These are phyloP conservation scores for Proisotoma minuta DNA, from an alignment of 2,888 invertebrate species.

Conservation along the genomic window DNA sequence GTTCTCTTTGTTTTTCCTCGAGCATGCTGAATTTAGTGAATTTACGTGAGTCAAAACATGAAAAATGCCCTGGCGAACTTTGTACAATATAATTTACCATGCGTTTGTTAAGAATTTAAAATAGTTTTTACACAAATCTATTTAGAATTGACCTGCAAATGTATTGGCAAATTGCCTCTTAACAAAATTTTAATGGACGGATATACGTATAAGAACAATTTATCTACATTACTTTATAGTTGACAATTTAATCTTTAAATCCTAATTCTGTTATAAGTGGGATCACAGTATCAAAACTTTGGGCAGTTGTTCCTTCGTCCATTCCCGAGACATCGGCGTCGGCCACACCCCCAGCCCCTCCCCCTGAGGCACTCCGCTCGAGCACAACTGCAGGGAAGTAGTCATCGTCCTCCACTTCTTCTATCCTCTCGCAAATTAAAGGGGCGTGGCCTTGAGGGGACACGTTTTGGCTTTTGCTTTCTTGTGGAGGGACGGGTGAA, in stretches of 20 bases:
- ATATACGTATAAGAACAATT: too few species aligned
- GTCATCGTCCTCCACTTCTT: conserved; percentile 23
- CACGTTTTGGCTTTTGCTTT: conserved; percentile 8
- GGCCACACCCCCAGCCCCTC: conserved; percentile 15
- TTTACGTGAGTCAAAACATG: too few species aligned
- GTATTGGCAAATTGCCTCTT: too few species aligned
- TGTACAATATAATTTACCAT: too few species aligned
- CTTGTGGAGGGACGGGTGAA: not conserved
- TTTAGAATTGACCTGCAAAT: too few species aligned
- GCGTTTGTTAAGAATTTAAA: too few species aligned
- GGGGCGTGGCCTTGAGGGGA: not conserved
- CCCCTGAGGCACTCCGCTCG: conserved; percentile 3
- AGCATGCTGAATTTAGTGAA: too few species aligned
- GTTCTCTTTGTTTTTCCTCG: too few species aligned
- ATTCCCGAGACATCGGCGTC: conserved; percentile 13
- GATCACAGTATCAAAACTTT: conserved; percentile 36
- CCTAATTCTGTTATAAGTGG: conserved; percentile 47
- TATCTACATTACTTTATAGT: too few species aligned
- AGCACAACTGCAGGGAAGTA: conserved; percentile 7
- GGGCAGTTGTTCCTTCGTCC: conserved; percentile 36
- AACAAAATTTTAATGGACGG: too few species aligned
- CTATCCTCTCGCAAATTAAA: conserved; percentile 8
- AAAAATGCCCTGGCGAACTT: too few species aligned
- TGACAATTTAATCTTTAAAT: conserved; percentile 42
- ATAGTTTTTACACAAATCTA: too few species aligned